phyloP scores from a whole-genome alignment of 2,888 invertebrate species.

The Scotopteryx bipunctaria region DNA sequence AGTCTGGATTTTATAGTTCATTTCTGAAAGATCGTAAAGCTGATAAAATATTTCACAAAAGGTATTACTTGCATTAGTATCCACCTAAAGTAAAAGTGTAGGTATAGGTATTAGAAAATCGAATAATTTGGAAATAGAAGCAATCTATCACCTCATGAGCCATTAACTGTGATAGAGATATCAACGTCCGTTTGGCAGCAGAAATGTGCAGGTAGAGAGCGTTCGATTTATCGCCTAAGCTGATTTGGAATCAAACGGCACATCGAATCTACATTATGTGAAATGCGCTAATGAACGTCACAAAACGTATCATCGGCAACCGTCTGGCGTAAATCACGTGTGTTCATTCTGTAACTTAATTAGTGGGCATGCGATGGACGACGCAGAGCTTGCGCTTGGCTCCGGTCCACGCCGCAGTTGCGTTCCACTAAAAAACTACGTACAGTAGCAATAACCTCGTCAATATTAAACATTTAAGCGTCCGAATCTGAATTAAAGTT shows the following conservation, averaged over 20 bases:
- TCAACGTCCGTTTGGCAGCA: not conserved
- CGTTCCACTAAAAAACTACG: conserved; percentile 24
- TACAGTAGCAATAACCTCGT: conserved; percentile 28
- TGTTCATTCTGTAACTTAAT: conserved; percentile 27
- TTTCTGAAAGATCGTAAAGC: not conserved
- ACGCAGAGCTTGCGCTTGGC: conserved; percentile 28
- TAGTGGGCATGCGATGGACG: conserved; percentile 23
- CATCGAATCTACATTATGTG: conserved; percentile 17
- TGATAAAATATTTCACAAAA: not conserved
- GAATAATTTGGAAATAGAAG: no score
- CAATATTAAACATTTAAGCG: conserved; percentile 28
- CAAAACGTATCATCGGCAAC: conserved; percentile 11
- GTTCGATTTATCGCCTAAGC: conserved; percentile 4
- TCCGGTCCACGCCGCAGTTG: conserved; percentile 26
- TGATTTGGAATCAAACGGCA: conserved; percentile 12
- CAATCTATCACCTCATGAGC: no score
- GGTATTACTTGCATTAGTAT: no score
- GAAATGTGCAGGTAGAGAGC: conserved; percentile 10
- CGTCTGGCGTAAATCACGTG: conserved; percentile 18
- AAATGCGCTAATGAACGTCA: conserved; percentile 29
- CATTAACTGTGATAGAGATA: not conserved
- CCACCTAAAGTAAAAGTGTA: no score
- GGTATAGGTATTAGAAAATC: no score
- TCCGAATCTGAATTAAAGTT: conserved; percentile 20
- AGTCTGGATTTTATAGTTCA: not conserved